A percentile compares a stretch with the other conserved stretches of the same genome.
Conservation (phyloP, 2,113 vertebrate species). For the Peromyscus leucopus region DNA sequence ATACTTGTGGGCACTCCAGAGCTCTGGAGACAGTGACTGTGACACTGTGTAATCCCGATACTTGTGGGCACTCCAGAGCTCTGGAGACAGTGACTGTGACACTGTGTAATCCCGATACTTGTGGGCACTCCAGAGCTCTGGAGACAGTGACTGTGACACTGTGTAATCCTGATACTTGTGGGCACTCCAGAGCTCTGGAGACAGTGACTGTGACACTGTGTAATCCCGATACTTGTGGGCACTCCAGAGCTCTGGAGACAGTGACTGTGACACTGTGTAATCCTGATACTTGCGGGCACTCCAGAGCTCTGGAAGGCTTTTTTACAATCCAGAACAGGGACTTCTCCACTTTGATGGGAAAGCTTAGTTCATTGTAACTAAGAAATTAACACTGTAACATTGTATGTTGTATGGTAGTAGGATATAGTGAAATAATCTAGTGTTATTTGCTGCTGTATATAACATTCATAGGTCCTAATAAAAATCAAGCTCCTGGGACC, state of each 20-base stretch:
- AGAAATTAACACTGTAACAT: background rate
- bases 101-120: background rate
- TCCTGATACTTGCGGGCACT: background rate
- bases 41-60: background rate
- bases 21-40: too few relatives aligned
- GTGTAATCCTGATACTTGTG: background rate
- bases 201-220: background rate
- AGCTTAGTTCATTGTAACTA: too few relatives aligned
- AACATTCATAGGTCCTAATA: too few relatives aligned
- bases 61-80: background rate
- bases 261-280: background rate
- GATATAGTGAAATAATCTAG: too few relatives aligned
- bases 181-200: too few relatives aligned
- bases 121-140: too few relatives aligned
- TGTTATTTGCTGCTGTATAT: too few relatives aligned
- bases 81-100: too few relatives aligned
- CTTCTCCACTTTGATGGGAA: background rate
- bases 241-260: background rate
- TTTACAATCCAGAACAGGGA: background rate
- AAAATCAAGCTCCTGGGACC: background rate
- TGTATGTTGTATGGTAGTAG: too few relatives aligned
- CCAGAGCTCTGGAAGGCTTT: too few relatives aligned
- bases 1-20: background rate
- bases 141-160: background rate
- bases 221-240: background rate